These are phyloP conservation scores for Lamprotornis superbus DNA, from an alignment of 2,113 vertebrate species.

Conservation along the genomic window DNA sequence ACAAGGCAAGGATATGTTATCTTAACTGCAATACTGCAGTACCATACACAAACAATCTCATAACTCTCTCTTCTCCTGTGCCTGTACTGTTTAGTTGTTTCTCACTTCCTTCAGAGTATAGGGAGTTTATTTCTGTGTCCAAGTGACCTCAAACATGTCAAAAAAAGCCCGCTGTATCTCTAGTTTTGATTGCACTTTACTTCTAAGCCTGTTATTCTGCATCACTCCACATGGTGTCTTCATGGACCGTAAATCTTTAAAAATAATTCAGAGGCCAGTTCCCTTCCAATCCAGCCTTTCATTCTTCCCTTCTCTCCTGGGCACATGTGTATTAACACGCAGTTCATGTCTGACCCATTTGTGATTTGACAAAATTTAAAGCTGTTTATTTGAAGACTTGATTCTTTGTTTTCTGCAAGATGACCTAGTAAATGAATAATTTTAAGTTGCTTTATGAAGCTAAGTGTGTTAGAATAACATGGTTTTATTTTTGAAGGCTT, in stretches of 20 bases:
- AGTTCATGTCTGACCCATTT: background rate
- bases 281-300: background rate
- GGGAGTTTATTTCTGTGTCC: background rate
- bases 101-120: background rate
- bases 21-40: background rate
- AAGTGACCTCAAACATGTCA: background rate
- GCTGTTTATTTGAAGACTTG: conserved; percentile 37
- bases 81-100: background rate
- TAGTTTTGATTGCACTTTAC: background rate
- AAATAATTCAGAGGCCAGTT: background rate
- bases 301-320: background rate
- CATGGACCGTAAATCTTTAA: background rate
- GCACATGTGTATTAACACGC: background rate
- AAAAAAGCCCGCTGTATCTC: background rate
- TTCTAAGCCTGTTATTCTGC: conserved; percentile 7
- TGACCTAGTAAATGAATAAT: conserved; percentile 37
- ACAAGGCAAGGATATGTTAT: background rate
- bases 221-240: conserved; percentile 50
- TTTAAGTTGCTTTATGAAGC: conserved; percentile 16
- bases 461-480: background rate
- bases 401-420: background rate
- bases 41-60: background rate
- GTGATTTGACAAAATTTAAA: conserved; percentile 17
- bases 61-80: background rate
- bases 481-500: background rate